phyloP scores from a whole-genome alignment of 2,113 vertebrate species.

The Sander vitreus region DNA sequence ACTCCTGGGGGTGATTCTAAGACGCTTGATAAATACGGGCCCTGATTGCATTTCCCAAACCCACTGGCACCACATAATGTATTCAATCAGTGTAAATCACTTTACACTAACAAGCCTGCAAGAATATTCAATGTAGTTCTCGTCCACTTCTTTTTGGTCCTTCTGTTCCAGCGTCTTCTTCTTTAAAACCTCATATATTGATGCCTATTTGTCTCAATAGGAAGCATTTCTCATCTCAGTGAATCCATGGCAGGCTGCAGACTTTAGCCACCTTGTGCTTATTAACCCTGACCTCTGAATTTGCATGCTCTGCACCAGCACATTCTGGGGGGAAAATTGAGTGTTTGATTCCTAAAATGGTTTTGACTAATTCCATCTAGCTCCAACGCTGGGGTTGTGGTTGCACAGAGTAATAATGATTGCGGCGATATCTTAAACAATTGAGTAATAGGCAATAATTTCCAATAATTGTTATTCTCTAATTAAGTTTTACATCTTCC shows the following conservation, averaged over 20 bases:
- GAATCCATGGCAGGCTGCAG: slow-evolving; percentile 28
- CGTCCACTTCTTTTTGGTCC: background rate
- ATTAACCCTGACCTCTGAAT: slow-evolving; percentile 66
- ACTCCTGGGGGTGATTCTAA: background rate
- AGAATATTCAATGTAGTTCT: slow-evolving; percentile 16
- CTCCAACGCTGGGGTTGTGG: slow-evolving; percentile 38
- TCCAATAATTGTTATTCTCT: slow-evolving; percentile 78
- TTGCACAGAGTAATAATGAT: slow-evolving; percentile 69
- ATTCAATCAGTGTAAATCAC: slow-evolving; percentile 43
- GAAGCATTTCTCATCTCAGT: slow-evolving; percentile 14
- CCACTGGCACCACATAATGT: slow-evolving; percentile 16
- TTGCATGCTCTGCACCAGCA: background rate
- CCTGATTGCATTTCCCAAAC: slow-evolving; percentile 22
- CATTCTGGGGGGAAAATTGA: slow-evolving; percentile 9
- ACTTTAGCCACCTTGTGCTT: slow-evolving; percentile 58
- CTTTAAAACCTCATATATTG: slow-evolving; percentile 8
- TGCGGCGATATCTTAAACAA: slow-evolving; percentile 71
- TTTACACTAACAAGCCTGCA: slow-evolving; percentile 30
- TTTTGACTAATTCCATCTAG: slow-evolving; percentile 59
- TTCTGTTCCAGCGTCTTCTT: background rate
- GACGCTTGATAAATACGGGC: slow-evolving; percentile 2
- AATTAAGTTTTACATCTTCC: slow-evolving; percentile 79
- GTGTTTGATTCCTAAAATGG: slow-evolving; percentile 49
- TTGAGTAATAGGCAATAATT: slow-evolving; percentile 80
- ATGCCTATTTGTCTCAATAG: slow-evolving; percentile 31